Evolutionary conservation across 2,888 invertebrate species (phyloP), one percentile per base, ranked within the genome.

Genomic region (Tenthredo scrophulariae): DNA sequence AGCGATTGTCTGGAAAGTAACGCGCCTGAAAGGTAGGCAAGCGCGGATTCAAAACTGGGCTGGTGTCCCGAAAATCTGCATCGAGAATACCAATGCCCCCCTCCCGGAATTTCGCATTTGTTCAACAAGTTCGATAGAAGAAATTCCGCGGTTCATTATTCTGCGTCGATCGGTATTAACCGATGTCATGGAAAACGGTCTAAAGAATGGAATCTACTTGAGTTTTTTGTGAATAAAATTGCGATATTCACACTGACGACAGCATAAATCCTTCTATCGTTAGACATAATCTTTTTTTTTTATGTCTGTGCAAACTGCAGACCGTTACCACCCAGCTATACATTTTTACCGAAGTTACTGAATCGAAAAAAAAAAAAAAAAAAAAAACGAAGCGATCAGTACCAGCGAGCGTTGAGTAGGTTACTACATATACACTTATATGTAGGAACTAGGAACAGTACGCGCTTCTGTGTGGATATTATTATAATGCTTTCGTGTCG

Each of bases 401-500:
- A 58, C 22, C 58, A 22, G n/a, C 22, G 7, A 58, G n/a, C 58
- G n/a, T 58, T n/a, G 22, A 22, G 22, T 58, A 54, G 54, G 37
- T n/a, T 72, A n/a, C 33, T 10, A 62, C 13, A 29, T 29, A 26
- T 15, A 65, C 13, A 29, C 26, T 29, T 29, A 29, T 5, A 6
- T 29, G 26, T 29, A 67, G 13, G 13, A 29, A n/a, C n/a, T n/a
- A n/a, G n/a, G 5, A 67, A n/a, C n/a, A 10, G 18, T 26, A 33
- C 29, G 15, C 26, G 29, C 18, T 67, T 33, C 13, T 67, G 18
- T 29, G 67, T 67, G 33, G 67, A 33, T 67, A 29, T 26, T 67
- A 67, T 67, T 67, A 67, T 33, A 67, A 67, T 33, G 29, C 67
- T 33, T 67, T 67, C 33, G 46, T 54, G 77, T 77, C 77, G 77